These are phyloP conservation scores for Apamea monoglypha DNA, from an alignment of 2,888 invertebrate genomes.

Conservation along the genomic window DNA sequence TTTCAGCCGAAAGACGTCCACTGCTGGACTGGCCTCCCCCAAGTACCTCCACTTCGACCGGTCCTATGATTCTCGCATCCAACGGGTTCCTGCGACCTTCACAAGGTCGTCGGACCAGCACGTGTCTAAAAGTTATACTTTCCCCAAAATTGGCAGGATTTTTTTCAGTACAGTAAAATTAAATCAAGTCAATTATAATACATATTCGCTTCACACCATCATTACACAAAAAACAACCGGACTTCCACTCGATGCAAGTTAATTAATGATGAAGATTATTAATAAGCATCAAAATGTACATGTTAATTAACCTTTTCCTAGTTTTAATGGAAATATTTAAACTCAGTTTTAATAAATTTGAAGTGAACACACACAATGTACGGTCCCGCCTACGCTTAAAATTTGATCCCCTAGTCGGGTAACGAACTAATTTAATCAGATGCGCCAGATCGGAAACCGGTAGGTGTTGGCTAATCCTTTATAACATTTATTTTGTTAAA, in stretches of 20 bases:
- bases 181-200: background rate
- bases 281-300: constrained; percentile 21
- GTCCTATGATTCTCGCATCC: too few species aligned
- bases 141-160: background rate
- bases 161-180: background rate
- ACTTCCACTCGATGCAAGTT: background rate
- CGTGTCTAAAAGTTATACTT: background rate
- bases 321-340: constrained; percentile 14
- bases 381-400: constrained; percentile 6
- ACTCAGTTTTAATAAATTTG: constrained; percentile 20
- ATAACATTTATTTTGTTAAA: background rate
- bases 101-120: too few species aligned
- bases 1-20: too few species aligned
- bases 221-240: background rate
- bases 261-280: background rate
- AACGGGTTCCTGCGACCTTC: too few species aligned
- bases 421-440: constrained; percentile 49
- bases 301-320: constrained; percentile 29
- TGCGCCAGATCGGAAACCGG: constrained; percentile 21
- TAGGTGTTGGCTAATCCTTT: constrained; percentile 24
- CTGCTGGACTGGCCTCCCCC: too few species aligned
- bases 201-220: background rate
- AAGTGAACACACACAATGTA: background rate
- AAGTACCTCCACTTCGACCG: too few species aligned
- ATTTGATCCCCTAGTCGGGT: constrained; percentile 26